Base-by-base conservation (phyloP, 2,888 invertebrate genomes). In the Metacarcinus magister region DNA sequence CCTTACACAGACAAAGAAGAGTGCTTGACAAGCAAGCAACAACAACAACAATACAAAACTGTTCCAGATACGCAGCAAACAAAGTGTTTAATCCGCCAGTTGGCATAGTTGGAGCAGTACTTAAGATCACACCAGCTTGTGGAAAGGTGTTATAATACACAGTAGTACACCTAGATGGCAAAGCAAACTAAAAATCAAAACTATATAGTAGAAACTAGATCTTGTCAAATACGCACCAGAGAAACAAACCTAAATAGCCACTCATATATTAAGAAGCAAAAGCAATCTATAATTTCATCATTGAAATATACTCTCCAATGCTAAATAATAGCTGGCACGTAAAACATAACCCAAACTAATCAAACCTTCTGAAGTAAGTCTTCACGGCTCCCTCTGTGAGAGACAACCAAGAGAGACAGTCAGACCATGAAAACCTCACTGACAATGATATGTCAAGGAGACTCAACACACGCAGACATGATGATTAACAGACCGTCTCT, bases 341-440 rank as follows among this genome's bases (percentile, higher is more conserved):
- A 28, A 82, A 82, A 32, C 13, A 32, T 23, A 82, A 32, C 8
- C 82, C 7, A 82, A 82, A 32, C 82, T 82, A 82, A 82, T 32
- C 82, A 82, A 82, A 82, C 82, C 82, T 82, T 5, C 82, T 28
- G 82, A 82, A 82, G 82, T 32, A 82, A 13, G 82, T 82, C 32
- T 82, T 82, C 82, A 82, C 82, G 82, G 28, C 82, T 82, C 82
- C 23, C 82, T 82, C 82, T 82, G 82, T 82, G 82, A 82, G 75
- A 82, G 82, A 82, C 82, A 82, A 82, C 82, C 82, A 82, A 82
- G 82, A 82, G 32, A 82, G 32, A 82, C 28, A 82, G 82, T 82
- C 82, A 82, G 82, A 82, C 82, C 82, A 32, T 2, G 82, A 32
- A 82, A 28, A 32, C 82, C 32, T 32, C 82, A 23, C 82, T 32